Base-by-base conservation (phyloP, 1,140 invertebrate genomes). In the Drosophila malerkotliana region DNA sequence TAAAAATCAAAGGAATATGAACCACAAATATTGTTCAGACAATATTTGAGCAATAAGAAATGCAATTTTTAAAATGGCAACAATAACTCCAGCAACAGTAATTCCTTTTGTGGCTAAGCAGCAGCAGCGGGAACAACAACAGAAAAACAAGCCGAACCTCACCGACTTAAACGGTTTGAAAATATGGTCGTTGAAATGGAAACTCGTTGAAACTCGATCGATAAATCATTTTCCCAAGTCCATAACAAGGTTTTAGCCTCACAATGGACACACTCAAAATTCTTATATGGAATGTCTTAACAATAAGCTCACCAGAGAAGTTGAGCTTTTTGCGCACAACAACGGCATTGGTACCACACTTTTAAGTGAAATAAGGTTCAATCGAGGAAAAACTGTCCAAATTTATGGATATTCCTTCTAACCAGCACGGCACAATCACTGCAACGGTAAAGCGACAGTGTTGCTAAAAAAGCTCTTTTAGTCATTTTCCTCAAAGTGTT, bases 241-340 rank as follows among this genome's bases (percentile, higher is more conserved):
- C 59, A 48, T n/a, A 56, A 18, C 32, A 41, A 30, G 32, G 61
- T 14, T 55, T 18, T 28, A 10, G 10, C 30, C 2, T 39, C 30
- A 18, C 6, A 63, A 63, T 55, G 44, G 55, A 56, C 10, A 3
- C 37, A 34, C 55, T 67, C 8, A 58, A 58, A 26, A 47, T 67
- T 8, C 63, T 67, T 44, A 67, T 67, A 55, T 67, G 63, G 21
- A 67, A 67, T 41, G 49, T 56, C 41, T 18, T 18, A 44, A 63
- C 48, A 49, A 41, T 15, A 63, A 54, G 48, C 37, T 44, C 52
- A 24, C 47, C 34, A 49, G 24, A 64, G 61, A 58, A 44, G 39
- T 67, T 34, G 55, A 67, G 24, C 55, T 69, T 21, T 61, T 61
- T 15, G 51, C 52, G 26, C 67, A 57, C 34, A 63, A 57, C 26